These are phyloP conservation scores for Trichacis sp. DNA, from an alignment of 2,888 invertebrate genomes.

Conservation along the genomic window DNA sequence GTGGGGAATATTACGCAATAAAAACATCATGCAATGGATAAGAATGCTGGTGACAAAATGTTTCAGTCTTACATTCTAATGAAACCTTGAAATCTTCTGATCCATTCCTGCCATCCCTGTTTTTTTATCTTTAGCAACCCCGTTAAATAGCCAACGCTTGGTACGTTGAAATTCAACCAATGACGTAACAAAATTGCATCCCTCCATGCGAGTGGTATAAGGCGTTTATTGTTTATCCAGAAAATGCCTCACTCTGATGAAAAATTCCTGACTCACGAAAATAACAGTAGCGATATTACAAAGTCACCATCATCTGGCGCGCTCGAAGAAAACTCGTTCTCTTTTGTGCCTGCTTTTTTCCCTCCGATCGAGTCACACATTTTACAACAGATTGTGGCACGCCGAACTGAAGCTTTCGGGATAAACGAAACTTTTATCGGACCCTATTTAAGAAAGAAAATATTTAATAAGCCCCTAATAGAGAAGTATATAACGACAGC, in stretches of 20 bases:
- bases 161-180: background rate
- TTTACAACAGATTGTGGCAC: constrained; percentile 29
- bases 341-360: constrained; percentile 18
- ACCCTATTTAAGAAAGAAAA: constrained; percentile 30
- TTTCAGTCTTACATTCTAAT: too few species aligned
- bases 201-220: background rate
- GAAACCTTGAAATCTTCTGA: too few species aligned
- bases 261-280: background rate
- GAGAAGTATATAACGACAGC: constrained; percentile 18
- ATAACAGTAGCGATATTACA: constrained; percentile 4
- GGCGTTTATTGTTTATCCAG: background rate
- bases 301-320: constrained; percentile 22
- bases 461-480: constrained; percentile 37
- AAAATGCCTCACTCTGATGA: background rate
- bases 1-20: too few species aligned
- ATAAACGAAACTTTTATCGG: constrained; percentile 21
- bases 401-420: constrained; percentile 28
- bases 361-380: constrained; percentile 15
- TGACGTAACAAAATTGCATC: background rate
- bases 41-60: too few species aligned
- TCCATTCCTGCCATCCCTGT: too few species aligned
- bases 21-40: too few species aligned
- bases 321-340: constrained; percentile 1
- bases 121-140: too few species aligned
- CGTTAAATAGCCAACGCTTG: too few species aligned